Evolutionary conservation across 2,888 invertebrate genomes (phyloP), one percentile per base, ranked within the genome.

Genomic region (Amorpha juglandis): DNA sequence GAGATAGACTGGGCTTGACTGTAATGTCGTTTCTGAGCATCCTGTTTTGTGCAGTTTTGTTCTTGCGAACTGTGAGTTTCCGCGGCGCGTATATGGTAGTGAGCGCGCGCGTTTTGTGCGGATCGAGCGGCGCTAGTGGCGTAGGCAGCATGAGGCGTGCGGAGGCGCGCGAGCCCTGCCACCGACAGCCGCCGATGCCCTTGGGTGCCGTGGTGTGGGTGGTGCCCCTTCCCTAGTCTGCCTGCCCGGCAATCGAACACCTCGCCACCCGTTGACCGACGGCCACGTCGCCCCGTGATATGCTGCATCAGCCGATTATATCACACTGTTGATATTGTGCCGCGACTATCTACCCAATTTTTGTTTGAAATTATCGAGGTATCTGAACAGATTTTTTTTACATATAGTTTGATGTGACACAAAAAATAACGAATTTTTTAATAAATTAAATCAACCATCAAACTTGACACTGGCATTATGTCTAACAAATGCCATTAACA

Each of bases 81-180:
- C 91, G 86, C 79, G 92, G 92, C 81, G 91, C 92, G 84, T 93
- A 92, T 70, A 92, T 88, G 33, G 91, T 90, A 35, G 92, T 89
- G 64, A 93, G 87, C 47, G 91, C 91, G 87, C 92, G 92, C 77
- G 86, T 87, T 78, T 84, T 88, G 82, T 78, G 83, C 73, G 87
- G 81, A 78, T 91, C 89, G 70, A 89, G 87, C 64, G 91, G 87
- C 69, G 90, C 89, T 76, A 91, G 91, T 81, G 91, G 80, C 62
- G 79, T 82, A 80, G 92, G 89, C 82, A 87, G 86, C 91, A 91
- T 91, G 83, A 80, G 82, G 78, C 87, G 88, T 81, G 85, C 81
- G 83, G 83, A 67, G 79, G 78, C 73, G 73, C 79, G 79, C 82
- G 84, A 76, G 84, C 82, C 87, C 84, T 86, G 82, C 82, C 84